Conservation (phyloP, 1,140 invertebrate genomes). For the Argopecten irradians region DNA sequence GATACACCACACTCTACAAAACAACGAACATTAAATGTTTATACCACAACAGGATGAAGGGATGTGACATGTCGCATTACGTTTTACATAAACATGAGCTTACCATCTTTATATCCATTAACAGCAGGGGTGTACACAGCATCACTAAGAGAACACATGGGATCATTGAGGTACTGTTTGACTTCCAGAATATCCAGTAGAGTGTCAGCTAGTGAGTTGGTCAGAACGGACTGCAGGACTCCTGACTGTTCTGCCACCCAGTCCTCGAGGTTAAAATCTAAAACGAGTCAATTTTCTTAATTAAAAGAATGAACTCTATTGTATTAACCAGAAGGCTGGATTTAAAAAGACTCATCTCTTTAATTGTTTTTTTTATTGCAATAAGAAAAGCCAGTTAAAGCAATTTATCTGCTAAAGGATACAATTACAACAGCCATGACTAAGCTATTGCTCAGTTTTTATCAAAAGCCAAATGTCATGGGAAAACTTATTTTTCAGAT, state of each 20-base stretch:
- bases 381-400: too few relatives aligned
- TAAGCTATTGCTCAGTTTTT: too few relatives aligned
- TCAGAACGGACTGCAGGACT: constrained; percentile 16
- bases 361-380: too few relatives aligned
- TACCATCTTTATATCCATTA: constrained; percentile 41
- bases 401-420: too few relatives aligned
- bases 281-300: constrained; percentile 6
- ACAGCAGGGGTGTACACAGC: constrained; percentile 36
- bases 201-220: not conserved
- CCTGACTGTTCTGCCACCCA: constrained; percentile 29
- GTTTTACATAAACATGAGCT: not conserved
- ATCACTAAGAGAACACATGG: constrained; percentile 33
- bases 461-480: too few relatives aligned
- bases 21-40: not conserved
- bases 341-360: too few relatives aligned
- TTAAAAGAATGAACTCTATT: too few relatives aligned
- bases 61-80: not conserved
- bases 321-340: too few relatives aligned
- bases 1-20: not conserved
- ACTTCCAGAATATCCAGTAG: constrained; percentile 30
- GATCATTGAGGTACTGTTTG: constrained; percentile 31
- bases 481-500: too few relatives aligned
- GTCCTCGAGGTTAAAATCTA: constrained; percentile 30
- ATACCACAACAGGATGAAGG: not conserved
- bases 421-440: too few relatives aligned